Evolutionary conservation across 2,113 vertebrate genomes (phyloP).

Genomic region (Elgaria multicarinata): DNA sequence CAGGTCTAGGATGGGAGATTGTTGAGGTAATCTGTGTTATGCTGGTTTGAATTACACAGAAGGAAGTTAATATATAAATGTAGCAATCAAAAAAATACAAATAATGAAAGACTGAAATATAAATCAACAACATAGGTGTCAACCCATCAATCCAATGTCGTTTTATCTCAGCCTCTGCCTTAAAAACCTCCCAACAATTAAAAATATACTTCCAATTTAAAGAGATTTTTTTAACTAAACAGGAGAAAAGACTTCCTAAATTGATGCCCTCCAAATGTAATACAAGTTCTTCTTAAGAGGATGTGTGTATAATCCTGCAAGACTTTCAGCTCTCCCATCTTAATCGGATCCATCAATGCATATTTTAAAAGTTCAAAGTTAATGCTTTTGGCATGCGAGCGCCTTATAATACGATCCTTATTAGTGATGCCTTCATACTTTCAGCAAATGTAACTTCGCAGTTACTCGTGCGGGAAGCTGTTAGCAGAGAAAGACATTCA

Average conservation of each 20-base stretch:
- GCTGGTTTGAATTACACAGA: background rate
- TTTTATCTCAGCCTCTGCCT: background rate
- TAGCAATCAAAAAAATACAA: background rate
- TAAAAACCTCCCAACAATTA: background rate
- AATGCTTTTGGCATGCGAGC: slow-evolving; percentile 64
- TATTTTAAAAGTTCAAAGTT: slow-evolving; percentile 61
- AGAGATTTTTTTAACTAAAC: background rate
- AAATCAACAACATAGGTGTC: background rate
- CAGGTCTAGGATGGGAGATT: background rate
- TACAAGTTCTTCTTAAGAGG: background rate
- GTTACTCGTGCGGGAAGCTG: slow-evolving; percentile 59
- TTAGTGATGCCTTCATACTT: slow-evolving; percentile 54
- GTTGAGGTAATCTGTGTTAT: no score
- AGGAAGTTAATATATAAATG: background rate
- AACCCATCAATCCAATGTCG: background rate
- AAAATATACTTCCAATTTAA: background rate
- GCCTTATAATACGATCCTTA: slow-evolving; percentile 58
- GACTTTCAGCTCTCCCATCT: slow-evolving; percentile 46
- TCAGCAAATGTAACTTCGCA: slow-evolving; percentile 70
- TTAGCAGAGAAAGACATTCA: slow-evolving; percentile 54
- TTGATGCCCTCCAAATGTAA: slow-evolving; percentile 40
- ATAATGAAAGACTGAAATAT: background rate
- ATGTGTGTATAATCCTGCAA: background rate
- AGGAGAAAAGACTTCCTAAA: background rate
- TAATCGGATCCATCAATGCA: slow-evolving; percentile 47